These are phyloP conservation scores for Mizuhopecten yessoensis DNA, from an alignment of 1,140 invertebrate species.

Conservation along the genomic window DNA sequence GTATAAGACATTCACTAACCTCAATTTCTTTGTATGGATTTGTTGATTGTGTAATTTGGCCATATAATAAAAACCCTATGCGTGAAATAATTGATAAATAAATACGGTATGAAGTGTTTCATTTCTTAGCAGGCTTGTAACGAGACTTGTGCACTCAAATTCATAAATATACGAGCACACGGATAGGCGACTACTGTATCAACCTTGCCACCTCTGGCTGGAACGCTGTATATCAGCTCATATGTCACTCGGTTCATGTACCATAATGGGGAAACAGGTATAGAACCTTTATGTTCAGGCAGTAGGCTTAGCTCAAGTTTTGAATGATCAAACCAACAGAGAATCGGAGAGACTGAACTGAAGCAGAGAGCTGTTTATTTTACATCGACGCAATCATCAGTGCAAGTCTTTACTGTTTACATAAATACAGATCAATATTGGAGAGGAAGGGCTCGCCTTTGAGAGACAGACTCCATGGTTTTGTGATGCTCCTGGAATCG, in stretches of 20 bases:
- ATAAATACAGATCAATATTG: constrained; percentile 35
- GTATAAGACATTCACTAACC: not conserved
- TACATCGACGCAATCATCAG: constrained; percentile 22
- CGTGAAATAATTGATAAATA: too few species aligned
- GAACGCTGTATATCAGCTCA: not conserved
- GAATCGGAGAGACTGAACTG: not conserved
- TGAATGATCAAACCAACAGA: not conserved
- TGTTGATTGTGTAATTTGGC: too few species aligned
- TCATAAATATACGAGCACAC: not conserved
- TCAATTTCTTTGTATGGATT: too few species aligned
- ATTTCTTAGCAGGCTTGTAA: not conserved
- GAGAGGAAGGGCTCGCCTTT: not conserved
- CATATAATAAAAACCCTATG: not conserved
- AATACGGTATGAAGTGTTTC: not conserved
- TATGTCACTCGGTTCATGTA: not conserved
- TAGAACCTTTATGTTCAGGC: not conserved
- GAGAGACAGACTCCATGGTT: constrained; percentile 6
- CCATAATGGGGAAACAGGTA: not conserved
- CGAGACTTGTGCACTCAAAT: not conserved
- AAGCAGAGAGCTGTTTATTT: constrained; percentile 1
- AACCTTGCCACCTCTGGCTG: not conserved
- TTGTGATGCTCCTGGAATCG: not conserved
- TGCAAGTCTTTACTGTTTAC: not conserved
- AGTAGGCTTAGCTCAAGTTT: not conserved
- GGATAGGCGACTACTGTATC: not conserved